Conservation (phyloP, 2,113 vertebrate species). For the Sceloporus undulatus region DNA sequence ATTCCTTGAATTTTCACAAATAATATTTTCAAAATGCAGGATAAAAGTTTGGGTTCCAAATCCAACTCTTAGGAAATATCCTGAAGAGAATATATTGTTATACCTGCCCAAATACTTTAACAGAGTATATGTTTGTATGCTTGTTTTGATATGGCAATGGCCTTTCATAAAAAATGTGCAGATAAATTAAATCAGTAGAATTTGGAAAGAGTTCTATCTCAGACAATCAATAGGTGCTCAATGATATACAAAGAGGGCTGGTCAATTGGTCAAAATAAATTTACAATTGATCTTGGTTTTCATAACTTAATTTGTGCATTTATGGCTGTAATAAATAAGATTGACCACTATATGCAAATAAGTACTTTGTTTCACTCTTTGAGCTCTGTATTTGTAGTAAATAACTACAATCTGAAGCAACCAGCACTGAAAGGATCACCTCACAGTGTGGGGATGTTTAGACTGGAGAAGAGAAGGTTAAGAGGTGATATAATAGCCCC, state of each 20-base stretch:
- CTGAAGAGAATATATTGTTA: not conserved
- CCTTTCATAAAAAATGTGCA: constrained; percentile 60
- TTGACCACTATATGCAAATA: constrained; percentile 58
- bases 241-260: constrained; percentile 75
- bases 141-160: constrained; percentile 47
- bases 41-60: constrained; percentile 39
- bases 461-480: too few relatives aligned
- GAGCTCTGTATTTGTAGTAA: not conserved
- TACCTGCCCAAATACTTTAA: not conserved
- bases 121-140: constrained; percentile 37
- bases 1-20: constrained; percentile 25
- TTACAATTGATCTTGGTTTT: constrained; percentile 80
- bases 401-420: not conserved
- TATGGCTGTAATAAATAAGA: constrained; percentile 63
- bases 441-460: not conserved
- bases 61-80: constrained; percentile 20
- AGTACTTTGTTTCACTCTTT: constrained; percentile 40
- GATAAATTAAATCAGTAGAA: constrained; percentile 75
- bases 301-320: constrained; percentile 78
- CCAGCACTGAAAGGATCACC: not conserved
- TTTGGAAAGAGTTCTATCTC: constrained; percentile 62
- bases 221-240: constrained; percentile 68
- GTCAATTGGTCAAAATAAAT: constrained; percentile 81
- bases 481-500: too few relatives aligned
- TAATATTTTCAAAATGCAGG: constrained; percentile 49